Conservation (phyloP, 2,113 vertebrate species). For the Cyphotilapia sp. region DNA sequence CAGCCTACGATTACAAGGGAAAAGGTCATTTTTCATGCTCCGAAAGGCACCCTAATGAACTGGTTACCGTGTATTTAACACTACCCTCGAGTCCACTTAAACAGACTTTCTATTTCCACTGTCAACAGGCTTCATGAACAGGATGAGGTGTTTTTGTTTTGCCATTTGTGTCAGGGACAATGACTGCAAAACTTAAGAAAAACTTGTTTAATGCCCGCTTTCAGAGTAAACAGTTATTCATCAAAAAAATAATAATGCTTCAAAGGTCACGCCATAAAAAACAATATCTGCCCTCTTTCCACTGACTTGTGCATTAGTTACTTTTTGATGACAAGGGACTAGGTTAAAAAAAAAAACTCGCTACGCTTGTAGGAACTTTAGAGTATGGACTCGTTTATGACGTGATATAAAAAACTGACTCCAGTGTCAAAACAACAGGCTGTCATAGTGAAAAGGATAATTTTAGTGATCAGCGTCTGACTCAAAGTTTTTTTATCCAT, state of each 20-base stretch:
- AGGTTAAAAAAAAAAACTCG: neutral
- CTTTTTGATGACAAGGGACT: slow-evolving; percentile 28
- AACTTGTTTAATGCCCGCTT: slow-evolving; percentile 60
- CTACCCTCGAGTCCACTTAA: slow-evolving; percentile 52
- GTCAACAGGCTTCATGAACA: slow-evolving; percentile 37
- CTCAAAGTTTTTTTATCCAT: neutral
- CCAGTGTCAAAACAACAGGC: slow-evolving; percentile 17
- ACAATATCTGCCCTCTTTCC: slow-evolving; percentile 74
- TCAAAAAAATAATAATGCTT: slow-evolving; percentile 75
- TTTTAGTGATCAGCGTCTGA: slow-evolving; percentile 6
- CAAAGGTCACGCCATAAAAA: slow-evolving; percentile 80
- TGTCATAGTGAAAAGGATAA: neutral
- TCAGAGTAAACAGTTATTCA: slow-evolving; percentile 72
- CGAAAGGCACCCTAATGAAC: slow-evolving; percentile 68
- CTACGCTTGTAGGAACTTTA: neutral
- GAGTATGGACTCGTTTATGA: neutral
- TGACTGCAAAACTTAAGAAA: slow-evolving; percentile 49
- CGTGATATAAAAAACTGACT: slow-evolving; percentile 13
- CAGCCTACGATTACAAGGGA: slow-evolving; percentile 62
- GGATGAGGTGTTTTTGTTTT: slow-evolving; percentile 44
- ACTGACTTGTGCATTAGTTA: slow-evolving; percentile 58
- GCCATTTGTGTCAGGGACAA: slow-evolving; percentile 38
- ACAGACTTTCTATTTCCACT: slow-evolving; percentile 40
- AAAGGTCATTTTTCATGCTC: slow-evolving; percentile 74
- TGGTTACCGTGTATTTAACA: slow-evolving; percentile 66